phyloP scores from a whole-genome alignment of 2,797 vertebrate species.

The Acanthurus tractus region DNA sequence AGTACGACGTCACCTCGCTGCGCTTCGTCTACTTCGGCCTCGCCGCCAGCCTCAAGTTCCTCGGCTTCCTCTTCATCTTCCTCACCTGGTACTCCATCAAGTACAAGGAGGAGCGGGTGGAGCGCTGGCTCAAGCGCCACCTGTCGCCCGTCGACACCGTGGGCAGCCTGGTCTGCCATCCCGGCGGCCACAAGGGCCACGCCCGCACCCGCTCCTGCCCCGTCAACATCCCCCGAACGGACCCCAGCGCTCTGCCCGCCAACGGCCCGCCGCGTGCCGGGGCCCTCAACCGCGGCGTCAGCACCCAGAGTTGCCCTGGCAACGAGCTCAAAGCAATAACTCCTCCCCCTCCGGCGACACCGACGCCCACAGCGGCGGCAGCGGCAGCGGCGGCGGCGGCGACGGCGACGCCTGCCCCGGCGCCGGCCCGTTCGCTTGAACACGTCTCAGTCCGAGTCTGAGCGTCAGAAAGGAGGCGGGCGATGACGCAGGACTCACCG shows the following conservation, averaged over 20 bases:
- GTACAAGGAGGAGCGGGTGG: constrained; percentile 92
- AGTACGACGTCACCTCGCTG: constrained; percentile 97
- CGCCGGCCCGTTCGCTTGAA: constrained; percentile 65
- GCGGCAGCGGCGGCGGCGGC: constrained; percentile 61
- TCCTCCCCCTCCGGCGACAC: constrained; percentile 86
- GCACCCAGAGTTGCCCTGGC: constrained; percentile 87
- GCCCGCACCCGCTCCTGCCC: constrained; percentile 95
- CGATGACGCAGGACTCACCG: neutral
- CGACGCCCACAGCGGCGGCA: constrained; percentile 84
- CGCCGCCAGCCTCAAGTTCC: constrained; percentile 96
- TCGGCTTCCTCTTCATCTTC: constrained; percentile 98
- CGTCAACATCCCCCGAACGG: constrained; percentile 86
- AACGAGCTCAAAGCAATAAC: constrained; percentile 94
- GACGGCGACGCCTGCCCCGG: neutral
- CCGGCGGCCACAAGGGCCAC: constrained; percentile 86
- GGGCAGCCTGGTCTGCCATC: constrained; percentile 90
- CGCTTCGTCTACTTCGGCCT: constrained; percentile 99
- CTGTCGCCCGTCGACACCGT: constrained; percentile 92
- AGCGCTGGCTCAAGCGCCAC: constrained; percentile 86
- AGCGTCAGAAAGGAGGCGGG: neutral
- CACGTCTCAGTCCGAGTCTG: constrained; percentile 71
- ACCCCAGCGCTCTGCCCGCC: constrained; percentile 74
- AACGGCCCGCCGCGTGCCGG: constrained; percentile 46
- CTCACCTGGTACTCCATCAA: constrained; percentile 99
- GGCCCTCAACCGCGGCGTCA: constrained; percentile 84